Base-by-base conservation (phyloP, 2,797 vertebrate species). In the Sebastolobus alascanus region DNA sequence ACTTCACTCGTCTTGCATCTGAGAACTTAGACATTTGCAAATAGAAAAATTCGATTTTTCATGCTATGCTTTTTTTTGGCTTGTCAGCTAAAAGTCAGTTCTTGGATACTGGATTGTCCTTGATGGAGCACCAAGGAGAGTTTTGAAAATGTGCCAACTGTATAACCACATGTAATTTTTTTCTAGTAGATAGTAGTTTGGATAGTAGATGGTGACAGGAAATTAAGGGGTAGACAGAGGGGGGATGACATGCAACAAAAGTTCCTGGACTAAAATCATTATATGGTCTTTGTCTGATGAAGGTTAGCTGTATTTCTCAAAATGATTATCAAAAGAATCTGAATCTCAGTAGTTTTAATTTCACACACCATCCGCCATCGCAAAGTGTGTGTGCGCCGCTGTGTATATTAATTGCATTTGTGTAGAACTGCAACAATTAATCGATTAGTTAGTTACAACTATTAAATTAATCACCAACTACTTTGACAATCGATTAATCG, bases 1-100 rank as follows among this genome's bases (percentile, higher is more conserved):
- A 79, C 50, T 64, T 55, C 16, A 50, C 9, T 79, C 5, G 3
- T 61, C 66, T 85, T 67, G 52, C n/a, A 37, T 54, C 35, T 22
- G 31, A 35, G 16, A 80, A 33, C 16, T 46, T 31, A 38, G 40
- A 72, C 72, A 59, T 75, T 38, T 27, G 33, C 12, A n/a, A 12
- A 37, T 33, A 2, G 13, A 46, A 73, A 65, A 69, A n/a, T 1
- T 3, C 0, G 1, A 12, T 68, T 33, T 22, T 33, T 18, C 16
- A 5, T 43, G 35, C 27, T 35, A 56, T 22, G 5, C 2, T 54
- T 73, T 25, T 63, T 46, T 46, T 73, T 46, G 18, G 16, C 18
- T 67, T 61, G 14, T 33, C 25, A 37, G 59, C 58, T n/a, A 82
- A 33, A 55, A 35, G 22, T 60, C 18, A 61, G 43, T 55, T 67